Conservation (phyloP, 2,888 invertebrate genomes). For the Aelia acuminata region DNA sequence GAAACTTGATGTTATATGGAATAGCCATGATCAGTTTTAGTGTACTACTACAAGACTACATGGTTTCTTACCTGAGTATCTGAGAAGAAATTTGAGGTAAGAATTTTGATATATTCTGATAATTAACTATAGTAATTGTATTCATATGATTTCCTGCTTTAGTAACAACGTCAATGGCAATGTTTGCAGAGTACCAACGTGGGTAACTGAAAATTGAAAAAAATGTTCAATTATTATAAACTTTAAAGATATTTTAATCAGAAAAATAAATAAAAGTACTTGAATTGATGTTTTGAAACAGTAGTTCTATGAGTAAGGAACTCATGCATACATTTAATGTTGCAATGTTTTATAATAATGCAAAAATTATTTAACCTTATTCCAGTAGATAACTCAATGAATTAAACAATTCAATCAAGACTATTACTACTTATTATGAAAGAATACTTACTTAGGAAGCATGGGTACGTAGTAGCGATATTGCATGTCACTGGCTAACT, state of each 20-base stretch:
- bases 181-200: slow-evolving; percentile 70
- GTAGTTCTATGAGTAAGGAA: neutral
- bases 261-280: neutral
- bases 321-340: neutral
- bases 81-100: slow-evolving; percentile 70
- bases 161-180: slow-evolving; percentile 69
- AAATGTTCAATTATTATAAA: neutral
- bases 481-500: slow-evolving; percentile 58
- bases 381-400: too few relatives aligned
- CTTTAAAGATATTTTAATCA: neutral
- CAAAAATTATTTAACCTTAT: neutral
- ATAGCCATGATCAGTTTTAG: too few relatives aligned
- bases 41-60: too few relatives aligned
- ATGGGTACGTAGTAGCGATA: slow-evolving; percentile 63
- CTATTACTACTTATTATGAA: neutral
- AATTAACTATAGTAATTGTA: slow-evolving; percentile 73
- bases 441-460: slow-evolving; percentile 54
- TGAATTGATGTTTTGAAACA: neutral
- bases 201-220: slow-evolving; percentile 69
- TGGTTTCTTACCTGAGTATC: slow-evolving; percentile 56
- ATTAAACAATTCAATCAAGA: neutral
- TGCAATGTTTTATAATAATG: neutral
- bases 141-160: slow-evolving; percentile 65
- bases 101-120: slow-evolving; percentile 76
- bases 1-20: too few relatives aligned